Percentiles rank a stretch among this genome's conserved stretches.
Evolutionary conservation across 2,888 invertebrate genomes (phyloP).

Genomic region (Plebejus melissa): DNA sequence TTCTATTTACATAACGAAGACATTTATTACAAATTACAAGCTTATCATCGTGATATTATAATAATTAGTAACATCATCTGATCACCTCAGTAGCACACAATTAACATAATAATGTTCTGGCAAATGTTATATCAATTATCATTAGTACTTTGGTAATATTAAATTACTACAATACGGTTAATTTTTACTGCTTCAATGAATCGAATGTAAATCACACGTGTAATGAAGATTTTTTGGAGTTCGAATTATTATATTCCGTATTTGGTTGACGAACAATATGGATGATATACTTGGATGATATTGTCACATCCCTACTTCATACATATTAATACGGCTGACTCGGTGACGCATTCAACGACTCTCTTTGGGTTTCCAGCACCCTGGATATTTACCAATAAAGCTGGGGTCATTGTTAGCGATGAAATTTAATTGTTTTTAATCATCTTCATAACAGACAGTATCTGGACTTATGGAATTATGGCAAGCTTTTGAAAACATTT

Average conservation of each 20-base stretch:
- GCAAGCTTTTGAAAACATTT: background rate
- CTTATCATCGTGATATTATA: background rate
- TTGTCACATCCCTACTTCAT: slow-evolving; percentile 37
- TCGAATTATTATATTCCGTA: too few relatives aligned
- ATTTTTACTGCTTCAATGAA: too few relatives aligned
- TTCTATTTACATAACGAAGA: background rate
- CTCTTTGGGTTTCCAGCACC: slow-evolving; percentile 44
- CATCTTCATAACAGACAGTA: slow-evolving; percentile 5
- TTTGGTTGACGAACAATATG: background rate
- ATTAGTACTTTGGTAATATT: background rate
- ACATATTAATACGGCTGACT: slow-evolving; percentile 57
- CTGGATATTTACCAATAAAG: slow-evolving; percentile 45
- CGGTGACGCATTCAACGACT: slow-evolving; percentile 52
- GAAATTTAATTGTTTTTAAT: slow-evolving; percentile 29
- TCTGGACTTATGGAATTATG: background rate
- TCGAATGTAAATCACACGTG: too few relatives aligned
- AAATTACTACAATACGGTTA: background rate
- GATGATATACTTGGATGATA: background rate
- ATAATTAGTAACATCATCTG: slow-evolving; percentile 18
- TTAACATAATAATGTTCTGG: slow-evolving; percentile 7
- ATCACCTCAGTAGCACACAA: slow-evolving; percentile 1
- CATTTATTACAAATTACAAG: background rate
- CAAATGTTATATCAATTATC: slow-evolving; percentile 10
- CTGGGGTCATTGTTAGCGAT: slow-evolving; percentile 34
- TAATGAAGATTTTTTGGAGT: too few relatives aligned